These are phyloP conservation scores for Myotis findleyi DNA, from an alignment of 2,797 vertebrate genomes.

Conservation along the genomic window DNA sequence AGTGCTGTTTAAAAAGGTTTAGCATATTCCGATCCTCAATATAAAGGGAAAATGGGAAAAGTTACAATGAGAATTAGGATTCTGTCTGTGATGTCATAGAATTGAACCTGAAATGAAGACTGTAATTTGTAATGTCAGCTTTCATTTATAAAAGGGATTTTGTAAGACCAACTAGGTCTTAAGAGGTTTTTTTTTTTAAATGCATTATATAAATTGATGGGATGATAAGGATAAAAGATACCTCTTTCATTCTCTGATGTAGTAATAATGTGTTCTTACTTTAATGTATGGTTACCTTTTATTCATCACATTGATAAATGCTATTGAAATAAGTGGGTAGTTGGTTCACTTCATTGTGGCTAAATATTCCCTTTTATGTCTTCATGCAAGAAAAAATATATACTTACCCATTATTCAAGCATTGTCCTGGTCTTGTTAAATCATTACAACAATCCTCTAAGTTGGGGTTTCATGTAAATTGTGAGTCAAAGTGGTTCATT, in stretches of 20 bases:
- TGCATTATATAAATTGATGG: neutral
- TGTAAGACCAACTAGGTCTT: neutral
- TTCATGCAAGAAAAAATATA: neutral
- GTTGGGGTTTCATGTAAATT: neutral
- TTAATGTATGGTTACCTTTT: constrained; percentile 10
- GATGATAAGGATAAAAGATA: neutral
- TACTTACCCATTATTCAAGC: neutral
- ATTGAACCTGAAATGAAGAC: constrained; percentile 53
- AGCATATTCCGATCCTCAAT: neutral
- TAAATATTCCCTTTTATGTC: neutral
- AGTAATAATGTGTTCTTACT: neutral
- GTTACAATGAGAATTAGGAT: neutral
- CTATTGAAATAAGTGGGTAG: constrained; percentile 12
- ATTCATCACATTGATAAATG: neutral
- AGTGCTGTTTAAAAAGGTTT: constrained; percentile 12
- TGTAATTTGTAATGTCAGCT: constrained; percentile 1
- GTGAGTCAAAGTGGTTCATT: neutral
- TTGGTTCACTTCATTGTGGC: neutral
- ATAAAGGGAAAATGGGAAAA: constrained; percentile 20
- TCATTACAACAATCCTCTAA: constrained; percentile 6
- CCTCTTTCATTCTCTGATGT: neutral
- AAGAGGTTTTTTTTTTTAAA: neutral
- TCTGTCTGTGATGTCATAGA: neutral
- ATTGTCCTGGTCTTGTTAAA: neutral
- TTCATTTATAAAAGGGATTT: constrained; percentile 41